Conservation (phyloP, 2,113 vertebrate genomes). For the Paradisaea rubra region DNA sequence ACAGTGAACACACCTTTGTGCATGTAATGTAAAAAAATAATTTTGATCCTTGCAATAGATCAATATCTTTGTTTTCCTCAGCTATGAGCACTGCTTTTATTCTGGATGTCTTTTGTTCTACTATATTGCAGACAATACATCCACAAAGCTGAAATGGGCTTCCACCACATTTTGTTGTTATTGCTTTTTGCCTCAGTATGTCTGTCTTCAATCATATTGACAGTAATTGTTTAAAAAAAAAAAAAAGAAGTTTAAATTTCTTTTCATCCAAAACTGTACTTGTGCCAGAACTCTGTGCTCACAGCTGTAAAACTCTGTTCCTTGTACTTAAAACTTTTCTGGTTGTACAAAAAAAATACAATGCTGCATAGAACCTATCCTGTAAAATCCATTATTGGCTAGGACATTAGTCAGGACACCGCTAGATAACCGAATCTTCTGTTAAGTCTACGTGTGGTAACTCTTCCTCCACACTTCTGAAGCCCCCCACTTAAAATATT, state of each 20-base stretch:
- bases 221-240: neutral
- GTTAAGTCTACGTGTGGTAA: neutral
- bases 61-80: conserved; percentile 16
- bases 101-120: conserved; percentile 6
- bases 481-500: neutral
- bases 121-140: conserved; percentile 28
- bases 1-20: conserved; percentile 10
- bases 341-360: neutral
- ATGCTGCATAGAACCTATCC: neutral
- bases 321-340: neutral
- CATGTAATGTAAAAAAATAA: conserved; percentile 43
- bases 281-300: neutral
- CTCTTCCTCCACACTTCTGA: neutral
- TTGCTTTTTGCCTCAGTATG: neutral
- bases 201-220: conserved; percentile 48
- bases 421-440: neutral
- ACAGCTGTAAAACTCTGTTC: neutral
- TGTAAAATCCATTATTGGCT: neutral
- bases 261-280: neutral
- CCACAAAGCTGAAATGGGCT: conserved; percentile 44
- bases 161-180: conserved; percentile 38
- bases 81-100: neutral
- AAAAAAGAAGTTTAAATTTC: neutral
- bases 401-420: neutral
- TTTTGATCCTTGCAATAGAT: conserved; percentile 24